Evolutionary conservation across 2,113 vertebrate species (phyloP).

Genomic region (Mustelus asterias): DNA sequence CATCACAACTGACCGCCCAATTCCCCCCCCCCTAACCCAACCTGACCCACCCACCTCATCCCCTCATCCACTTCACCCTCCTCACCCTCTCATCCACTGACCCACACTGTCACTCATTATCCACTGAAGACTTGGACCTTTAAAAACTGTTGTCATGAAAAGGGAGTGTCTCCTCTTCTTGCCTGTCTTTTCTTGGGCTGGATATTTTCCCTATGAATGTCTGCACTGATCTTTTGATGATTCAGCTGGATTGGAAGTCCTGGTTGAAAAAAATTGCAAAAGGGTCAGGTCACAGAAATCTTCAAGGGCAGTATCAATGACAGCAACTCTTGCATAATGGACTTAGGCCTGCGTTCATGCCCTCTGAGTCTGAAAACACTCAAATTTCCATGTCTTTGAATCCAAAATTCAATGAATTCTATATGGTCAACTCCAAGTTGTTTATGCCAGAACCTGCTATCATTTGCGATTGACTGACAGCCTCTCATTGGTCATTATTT

Average conservation of each 20-base stretch:
- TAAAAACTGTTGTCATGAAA: no score
- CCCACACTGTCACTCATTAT: no score
- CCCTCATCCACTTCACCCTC: no score
- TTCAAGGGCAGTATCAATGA: neutral
- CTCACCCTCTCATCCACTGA: no score
- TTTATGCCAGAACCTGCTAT: neutral
- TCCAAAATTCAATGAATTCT: neutral
- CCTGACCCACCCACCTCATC: no score
- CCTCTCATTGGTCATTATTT: slow-evolving; percentile 13
- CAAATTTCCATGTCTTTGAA: neutral
- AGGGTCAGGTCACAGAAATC: neutral
- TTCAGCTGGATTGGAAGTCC: no score
- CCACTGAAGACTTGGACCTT: no score
- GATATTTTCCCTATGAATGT: no score
- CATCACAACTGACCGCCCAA: neutral
- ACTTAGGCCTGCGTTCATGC: neutral
- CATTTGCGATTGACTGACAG: neutral
- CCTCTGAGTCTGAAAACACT: neutral
- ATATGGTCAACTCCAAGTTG: neutral
- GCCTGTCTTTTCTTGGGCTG: no score
- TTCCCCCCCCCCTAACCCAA: no score
- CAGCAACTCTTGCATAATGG: neutral
- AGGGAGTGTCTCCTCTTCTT: no score
- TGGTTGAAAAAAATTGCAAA: neutral
- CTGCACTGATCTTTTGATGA: no score